These are phyloP conservation scores for Alcedo quadribrachys DNA, from an alignment of 2,797 vertebrate species.

Conservation along the genomic window DNA sequence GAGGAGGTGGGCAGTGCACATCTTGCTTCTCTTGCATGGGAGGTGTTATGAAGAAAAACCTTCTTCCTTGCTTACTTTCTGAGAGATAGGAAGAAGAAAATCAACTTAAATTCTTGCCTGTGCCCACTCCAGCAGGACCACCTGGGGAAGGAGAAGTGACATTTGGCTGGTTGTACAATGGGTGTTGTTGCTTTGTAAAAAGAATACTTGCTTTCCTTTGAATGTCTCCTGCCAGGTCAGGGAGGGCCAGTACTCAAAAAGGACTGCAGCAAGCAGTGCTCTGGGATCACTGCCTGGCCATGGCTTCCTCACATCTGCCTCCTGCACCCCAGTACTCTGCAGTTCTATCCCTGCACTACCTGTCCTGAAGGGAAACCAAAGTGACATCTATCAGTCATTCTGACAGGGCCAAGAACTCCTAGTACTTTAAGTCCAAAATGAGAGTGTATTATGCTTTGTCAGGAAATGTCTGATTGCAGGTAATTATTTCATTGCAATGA, in stretches of 20 bases:
- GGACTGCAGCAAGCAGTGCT: background rate
- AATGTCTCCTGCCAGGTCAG: background rate
- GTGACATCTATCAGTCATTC: background rate
- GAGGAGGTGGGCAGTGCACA: background rate
- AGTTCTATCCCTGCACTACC: background rate
- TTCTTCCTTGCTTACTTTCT: background rate
- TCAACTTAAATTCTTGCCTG: background rate
- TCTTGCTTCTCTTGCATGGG: background rate
- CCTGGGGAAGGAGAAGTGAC: background rate
- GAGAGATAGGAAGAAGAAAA: background rate
- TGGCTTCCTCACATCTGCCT: background rate
- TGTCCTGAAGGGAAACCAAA: background rate
- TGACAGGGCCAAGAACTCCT: background rate
- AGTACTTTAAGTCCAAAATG: background rate
- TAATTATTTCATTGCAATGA: conserved; percentile 26
- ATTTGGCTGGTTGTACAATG: background rate
- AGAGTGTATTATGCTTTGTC: conserved; percentile 11
- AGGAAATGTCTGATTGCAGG: conserved; percentile 18
- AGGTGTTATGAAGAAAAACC: background rate
- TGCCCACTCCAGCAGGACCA: background rate
- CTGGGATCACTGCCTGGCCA: background rate
- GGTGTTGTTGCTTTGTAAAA: background rate
- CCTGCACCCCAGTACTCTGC: background rate
- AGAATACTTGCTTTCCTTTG: background rate
- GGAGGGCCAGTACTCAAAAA: background rate